These are phyloP conservation scores for Corythornis vintsioides DNA, from an alignment of 2,113 vertebrate species.

Conservation along the genomic window DNA sequence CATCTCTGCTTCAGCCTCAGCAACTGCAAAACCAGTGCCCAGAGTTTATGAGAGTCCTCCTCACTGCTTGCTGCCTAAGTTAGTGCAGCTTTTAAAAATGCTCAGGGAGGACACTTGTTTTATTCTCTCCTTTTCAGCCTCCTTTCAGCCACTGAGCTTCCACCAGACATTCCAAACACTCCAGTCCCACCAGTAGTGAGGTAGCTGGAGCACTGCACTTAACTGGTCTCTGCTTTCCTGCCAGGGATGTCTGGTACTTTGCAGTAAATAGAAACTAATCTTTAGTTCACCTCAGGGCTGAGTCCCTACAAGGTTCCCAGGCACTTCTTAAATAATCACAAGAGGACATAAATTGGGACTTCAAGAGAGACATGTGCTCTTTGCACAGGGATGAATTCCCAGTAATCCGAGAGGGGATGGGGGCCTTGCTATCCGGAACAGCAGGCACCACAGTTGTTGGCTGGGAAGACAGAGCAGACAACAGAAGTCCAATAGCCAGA, in stretches of 20 bases:
- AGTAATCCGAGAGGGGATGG: slow-evolving; percentile 13
- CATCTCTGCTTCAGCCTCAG: not conserved
- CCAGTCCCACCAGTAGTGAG: not conserved
- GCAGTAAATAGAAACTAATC: slow-evolving; percentile 50
- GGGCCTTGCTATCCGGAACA: slow-evolving; percentile 5
- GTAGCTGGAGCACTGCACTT: not conserved
- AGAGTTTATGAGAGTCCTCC: not conserved
- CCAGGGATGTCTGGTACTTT: not conserved
- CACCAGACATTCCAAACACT: not conserved
- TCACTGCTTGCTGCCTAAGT: not conserved
- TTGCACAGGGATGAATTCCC: not conserved
- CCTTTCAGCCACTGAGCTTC: not conserved
- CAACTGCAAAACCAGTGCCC: not conserved
- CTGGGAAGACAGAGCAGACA: slow-evolving; percentile 8
- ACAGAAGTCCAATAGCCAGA: slow-evolving; percentile 11
- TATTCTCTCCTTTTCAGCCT: not conserved
- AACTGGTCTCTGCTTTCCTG: not conserved
- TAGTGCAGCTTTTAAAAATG: not conserved
- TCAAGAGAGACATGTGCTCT: not conserved
- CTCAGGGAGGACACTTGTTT: not conserved
- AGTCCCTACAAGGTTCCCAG: not conserved
- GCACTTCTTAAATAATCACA: slow-evolving; percentile 43
- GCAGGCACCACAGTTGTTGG: not conserved
- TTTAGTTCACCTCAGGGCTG: not conserved
- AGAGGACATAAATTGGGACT: not conserved